phyloP scores from a whole-genome alignment of 2,113 vertebrate genomes.

The Aptenodytes forsteri region DNA sequence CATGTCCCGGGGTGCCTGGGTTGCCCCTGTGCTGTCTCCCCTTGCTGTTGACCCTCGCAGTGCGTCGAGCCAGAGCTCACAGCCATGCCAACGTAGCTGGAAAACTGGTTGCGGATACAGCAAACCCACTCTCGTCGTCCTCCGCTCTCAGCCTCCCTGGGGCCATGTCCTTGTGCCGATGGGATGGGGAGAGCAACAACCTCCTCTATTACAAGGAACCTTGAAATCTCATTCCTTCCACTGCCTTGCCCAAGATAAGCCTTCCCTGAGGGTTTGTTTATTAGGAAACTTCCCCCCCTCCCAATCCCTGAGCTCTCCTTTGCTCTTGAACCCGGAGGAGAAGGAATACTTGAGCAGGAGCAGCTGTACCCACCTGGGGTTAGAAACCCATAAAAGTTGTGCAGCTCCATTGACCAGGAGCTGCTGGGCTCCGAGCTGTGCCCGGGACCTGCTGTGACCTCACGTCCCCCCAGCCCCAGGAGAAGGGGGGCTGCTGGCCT shows the following conservation, averaged over 20 bases:
- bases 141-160: neutral
- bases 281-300: constrained; percentile 11
- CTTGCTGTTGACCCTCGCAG: neutral
- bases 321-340: neutral
- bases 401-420: constrained; percentile 55
- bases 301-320: neutral
- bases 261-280: constrained; percentile 43
- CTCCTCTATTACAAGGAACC: neutral
- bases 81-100: rapidly evolving
- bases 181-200: neutral
- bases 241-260: constrained; percentile 12
- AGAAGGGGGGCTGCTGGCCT: neutral
- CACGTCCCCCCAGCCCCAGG: neutral
- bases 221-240: constrained; percentile 10
- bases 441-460: constrained; percentile 15
- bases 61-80: neutral
- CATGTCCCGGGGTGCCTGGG: neutral
- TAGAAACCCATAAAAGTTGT: constrained; percentile 54
- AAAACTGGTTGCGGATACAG: neutral
- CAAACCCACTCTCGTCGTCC: neutral
- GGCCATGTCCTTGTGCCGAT: neutral
- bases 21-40: neutral
- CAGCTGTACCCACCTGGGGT: constrained; percentile 27
- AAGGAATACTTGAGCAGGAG: constrained; percentile 16
- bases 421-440: neutral